Percentiles rank a stretch among this genome's conserved stretches.
phyloP scores from a whole-genome alignment of 2,797 vertebrate species.

The Pelodytes ibericus region DNA sequence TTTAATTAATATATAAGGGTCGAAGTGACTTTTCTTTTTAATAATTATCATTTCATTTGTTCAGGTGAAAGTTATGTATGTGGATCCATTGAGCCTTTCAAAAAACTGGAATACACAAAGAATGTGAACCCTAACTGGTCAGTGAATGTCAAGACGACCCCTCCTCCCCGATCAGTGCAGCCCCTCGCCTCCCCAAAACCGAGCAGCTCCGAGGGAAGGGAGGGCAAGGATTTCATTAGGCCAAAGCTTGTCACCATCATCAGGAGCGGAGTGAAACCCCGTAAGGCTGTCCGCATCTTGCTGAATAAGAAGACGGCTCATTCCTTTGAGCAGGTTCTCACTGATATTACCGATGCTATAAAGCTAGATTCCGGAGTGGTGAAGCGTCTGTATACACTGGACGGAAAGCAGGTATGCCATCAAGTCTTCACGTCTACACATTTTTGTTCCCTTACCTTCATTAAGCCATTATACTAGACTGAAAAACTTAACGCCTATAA shows the following conservation, averaged over 20 bases:
- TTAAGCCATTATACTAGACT: not conserved
- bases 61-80: slow-evolving; percentile 96
- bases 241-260: slow-evolving; percentile 97
- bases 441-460: not conserved
- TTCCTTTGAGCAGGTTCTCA: slow-evolving; percentile 96
- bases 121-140: slow-evolving; percentile 98
- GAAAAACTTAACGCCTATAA: too few relatives aligned
- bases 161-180: slow-evolving; percentile 74
- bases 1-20: too few relatives aligned
- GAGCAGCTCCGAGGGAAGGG: slow-evolving; percentile 77
- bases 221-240: slow-evolving; percentile 91
- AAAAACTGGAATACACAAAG: slow-evolving; percentile 94
- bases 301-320: slow-evolving; percentile 98
- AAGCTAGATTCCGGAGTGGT: slow-evolving; percentile 94
- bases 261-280: slow-evolving; percentile 94
- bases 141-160: slow-evolving; percentile 82
- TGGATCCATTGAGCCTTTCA: slow-evolving; percentile 94
- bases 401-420: slow-evolving; percentile 90
- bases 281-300: slow-evolving; percentile 91
- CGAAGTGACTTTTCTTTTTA: too few relatives aligned
- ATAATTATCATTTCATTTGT: too few relatives aligned
- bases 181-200: slow-evolving; percentile 84
- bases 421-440: not conserved
- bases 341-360: slow-evolving; percentile 94
- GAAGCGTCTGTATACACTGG: slow-evolving; percentile 91